Evolutionary conservation across 2,113 vertebrate genomes (phyloP).

Genomic region (Indri indri): DNA sequence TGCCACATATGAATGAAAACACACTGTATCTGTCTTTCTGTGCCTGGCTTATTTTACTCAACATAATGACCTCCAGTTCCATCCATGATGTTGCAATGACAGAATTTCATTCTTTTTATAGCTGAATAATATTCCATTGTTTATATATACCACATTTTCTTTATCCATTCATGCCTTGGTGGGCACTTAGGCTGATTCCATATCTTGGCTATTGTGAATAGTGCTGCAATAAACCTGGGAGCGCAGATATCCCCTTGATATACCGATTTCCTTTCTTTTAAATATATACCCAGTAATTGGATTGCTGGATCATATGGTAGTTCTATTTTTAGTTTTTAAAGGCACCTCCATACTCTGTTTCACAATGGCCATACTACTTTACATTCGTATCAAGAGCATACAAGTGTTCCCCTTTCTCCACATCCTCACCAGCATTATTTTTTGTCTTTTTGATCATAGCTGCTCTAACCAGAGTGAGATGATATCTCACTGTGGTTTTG

Average conservation of each 20-base stretch:
- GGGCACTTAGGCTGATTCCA: not conserved
- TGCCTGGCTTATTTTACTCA: not conserved
- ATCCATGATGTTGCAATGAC: not conserved
- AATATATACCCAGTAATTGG: not conserved
- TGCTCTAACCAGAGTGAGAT: not conserved
- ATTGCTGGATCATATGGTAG: not conserved
- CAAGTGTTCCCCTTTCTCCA: not conserved
- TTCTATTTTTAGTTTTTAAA: not conserved
- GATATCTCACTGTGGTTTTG: not conserved
- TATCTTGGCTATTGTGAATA: not conserved
- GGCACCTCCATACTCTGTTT: not conserved
- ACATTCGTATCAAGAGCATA: not conserved
- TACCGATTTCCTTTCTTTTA: not conserved
- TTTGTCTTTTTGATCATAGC: not conserved
- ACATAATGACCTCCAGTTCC: not conserved
- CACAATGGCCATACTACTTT: not conserved
- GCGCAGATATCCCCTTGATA: not conserved
- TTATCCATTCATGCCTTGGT: not conserved
- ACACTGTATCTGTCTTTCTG: not conserved
- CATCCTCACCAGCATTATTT: not conserved
- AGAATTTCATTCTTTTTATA: not conserved
- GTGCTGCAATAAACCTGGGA: not conserved
- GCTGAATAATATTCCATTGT: not conserved
- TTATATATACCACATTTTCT: not conserved
- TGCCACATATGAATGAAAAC: not conserved